phyloP scores from a whole-genome alignment of 2,113 vertebrate genomes.

The Cacatua alba region DNA sequence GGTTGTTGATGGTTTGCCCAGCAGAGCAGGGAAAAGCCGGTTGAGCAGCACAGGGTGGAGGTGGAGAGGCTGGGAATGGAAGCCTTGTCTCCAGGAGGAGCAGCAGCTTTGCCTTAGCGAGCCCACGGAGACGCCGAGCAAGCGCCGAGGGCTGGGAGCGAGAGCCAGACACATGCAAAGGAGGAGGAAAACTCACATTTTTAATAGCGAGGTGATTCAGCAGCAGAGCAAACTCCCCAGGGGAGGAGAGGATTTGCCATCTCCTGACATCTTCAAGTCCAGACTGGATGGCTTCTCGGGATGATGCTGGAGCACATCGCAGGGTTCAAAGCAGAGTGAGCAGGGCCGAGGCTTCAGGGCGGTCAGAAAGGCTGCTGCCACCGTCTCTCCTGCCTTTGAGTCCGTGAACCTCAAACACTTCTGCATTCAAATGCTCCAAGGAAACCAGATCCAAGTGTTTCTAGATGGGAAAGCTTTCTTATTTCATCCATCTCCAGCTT shows the following conservation, averaged over 20 bases:
- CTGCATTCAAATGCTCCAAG: neutral
- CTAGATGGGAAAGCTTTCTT: neutral
- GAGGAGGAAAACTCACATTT: constrained; percentile 9
- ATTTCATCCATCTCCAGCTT: neutral
- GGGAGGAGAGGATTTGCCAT: neutral
- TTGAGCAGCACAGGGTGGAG: neutral
- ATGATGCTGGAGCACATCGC: neutral
- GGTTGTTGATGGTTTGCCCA: neutral
- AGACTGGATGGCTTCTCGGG: constrained; percentile 1
- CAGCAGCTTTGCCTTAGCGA: neutral
- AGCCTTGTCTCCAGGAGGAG: neutral
- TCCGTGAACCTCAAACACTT: neutral
- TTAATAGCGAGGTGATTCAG: neutral
- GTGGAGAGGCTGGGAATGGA: neutral
- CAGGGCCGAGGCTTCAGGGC: neutral
- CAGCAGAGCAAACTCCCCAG: neutral
- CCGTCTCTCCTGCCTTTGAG: neutral
- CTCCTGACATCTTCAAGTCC: constrained; percentile 18
- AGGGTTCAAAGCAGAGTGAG: neutral
- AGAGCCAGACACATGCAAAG: neutral
- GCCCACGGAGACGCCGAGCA: neutral
- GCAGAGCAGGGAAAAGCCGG: neutral
- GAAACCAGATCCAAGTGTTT: neutral
- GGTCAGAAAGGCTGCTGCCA: neutral
- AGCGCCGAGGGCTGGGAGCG: neutral